A percentile compares a stretch with the other conserved stretches of the same genome.
Evolutionary conservation across 2,888 invertebrate species (phyloP).

Genomic region (Agrilus cyanescens): DNA sequence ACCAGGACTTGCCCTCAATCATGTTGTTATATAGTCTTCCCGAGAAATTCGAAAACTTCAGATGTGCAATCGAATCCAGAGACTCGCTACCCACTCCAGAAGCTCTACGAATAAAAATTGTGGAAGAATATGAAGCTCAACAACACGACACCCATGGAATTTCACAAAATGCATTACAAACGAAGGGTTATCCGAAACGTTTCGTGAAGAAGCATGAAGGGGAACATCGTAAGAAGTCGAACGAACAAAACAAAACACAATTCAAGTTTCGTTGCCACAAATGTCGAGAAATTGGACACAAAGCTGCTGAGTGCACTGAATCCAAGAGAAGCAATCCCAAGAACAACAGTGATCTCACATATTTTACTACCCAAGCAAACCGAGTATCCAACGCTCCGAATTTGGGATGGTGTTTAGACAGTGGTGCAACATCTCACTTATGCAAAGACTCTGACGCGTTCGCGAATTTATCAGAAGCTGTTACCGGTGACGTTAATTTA

Average conservation of each 20-base stretch:
- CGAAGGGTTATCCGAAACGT: neutral
- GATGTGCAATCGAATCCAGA: conserved; percentile 26
- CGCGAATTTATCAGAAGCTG: neutral
- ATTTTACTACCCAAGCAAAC: neutral
- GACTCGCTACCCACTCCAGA: conserved; percentile 23
- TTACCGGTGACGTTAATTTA: neutral
- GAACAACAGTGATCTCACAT: too few species aligned
- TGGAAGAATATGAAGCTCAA: conserved; percentile 21
- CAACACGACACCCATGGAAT: conserved; percentile 1
- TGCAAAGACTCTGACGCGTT: conserved; percentile 4
- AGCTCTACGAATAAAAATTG: conserved; percentile 21
- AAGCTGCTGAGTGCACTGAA: conserved; percentile 2
- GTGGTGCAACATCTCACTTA: conserved; percentile 10
- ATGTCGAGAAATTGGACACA: conserved; percentile 6
- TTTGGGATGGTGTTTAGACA: conserved; percentile 8
- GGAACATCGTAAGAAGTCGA: neutral
- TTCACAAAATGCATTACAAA: conserved; percentile 3
- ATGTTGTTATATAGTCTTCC: conserved; percentile 27
- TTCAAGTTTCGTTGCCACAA: conserved; percentile 3
- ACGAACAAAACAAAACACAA: neutral
- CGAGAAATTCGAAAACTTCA: conserved; percentile 24
- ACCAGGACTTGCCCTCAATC: conserved; percentile 19
- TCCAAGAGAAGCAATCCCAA: neutral
- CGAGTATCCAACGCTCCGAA: neutral
- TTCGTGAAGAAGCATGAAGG: neutral